Evolutionary conservation across 2,113 vertebrate genomes (phyloP).

Genomic region (Callithrix jacchus): DNA sequence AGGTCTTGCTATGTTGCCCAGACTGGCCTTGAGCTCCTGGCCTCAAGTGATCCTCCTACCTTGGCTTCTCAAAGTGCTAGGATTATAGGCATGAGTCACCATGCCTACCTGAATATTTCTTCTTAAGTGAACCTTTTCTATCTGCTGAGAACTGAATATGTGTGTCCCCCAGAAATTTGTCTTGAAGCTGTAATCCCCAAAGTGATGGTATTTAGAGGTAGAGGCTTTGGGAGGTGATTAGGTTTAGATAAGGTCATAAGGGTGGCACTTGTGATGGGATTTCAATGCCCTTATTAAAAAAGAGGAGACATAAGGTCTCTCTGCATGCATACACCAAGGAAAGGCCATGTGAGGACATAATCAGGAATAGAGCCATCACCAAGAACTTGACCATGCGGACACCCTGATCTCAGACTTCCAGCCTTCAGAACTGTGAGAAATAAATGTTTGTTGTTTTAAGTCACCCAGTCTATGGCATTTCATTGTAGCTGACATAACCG

Average conservation of each 20-base stretch:
- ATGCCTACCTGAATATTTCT: too few relatives aligned
- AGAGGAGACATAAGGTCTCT: neutral
- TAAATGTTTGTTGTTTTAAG: neutral
- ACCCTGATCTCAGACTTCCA: neutral
- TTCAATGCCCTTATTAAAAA: neutral
- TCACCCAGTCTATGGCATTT: neutral
- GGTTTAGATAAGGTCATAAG: neutral
- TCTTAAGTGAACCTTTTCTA: neutral
- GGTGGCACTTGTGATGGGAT: neutral
- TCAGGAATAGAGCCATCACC: neutral
- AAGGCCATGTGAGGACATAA: neutral
- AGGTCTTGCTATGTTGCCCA: too few relatives aligned
- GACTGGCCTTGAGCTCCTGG: too few relatives aligned
- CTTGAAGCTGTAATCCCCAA: neutral
- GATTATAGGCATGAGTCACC: too few relatives aligned
- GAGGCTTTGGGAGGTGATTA: neutral
- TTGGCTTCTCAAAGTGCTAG: too few relatives aligned
- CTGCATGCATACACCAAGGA: neutral
- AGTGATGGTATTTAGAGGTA: neutral
- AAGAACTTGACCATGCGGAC: neutral
- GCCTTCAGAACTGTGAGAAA: neutral
- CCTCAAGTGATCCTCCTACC: too few relatives aligned
- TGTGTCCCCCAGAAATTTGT: neutral
- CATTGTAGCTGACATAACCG: neutral
- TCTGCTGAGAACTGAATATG: neutral